Evolutionary conservation across 2,113 vertebrate genomes (phyloP).

Genomic region (Vimba vimba): DNA sequence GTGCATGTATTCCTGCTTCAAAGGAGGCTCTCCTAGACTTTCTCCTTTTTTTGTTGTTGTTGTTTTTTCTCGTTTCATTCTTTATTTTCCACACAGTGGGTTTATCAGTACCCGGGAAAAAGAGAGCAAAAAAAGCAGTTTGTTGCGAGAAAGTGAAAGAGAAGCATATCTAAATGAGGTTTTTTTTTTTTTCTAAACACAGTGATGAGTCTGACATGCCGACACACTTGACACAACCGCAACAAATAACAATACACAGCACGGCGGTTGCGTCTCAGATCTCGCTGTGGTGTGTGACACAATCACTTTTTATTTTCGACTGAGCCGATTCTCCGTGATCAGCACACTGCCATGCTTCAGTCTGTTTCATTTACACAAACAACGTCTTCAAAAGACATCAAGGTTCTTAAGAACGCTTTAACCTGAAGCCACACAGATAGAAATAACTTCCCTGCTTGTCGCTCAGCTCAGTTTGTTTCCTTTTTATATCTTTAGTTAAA

Average conservation of each 20-base stretch:
- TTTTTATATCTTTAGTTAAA: constrained; percentile 53
- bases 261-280: constrained; percentile 14
- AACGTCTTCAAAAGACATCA: constrained; percentile 56
- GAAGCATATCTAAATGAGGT: constrained; percentile 59
- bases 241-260: constrained; percentile 60
- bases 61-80: background rate
- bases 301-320: constrained; percentile 21
- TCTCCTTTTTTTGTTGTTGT: background rate
- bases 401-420: constrained; percentile 51
- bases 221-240: constrained; percentile 61
- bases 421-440: constrained; percentile 57
- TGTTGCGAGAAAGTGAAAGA: constrained; percentile 36
- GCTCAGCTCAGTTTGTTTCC: constrained; percentile 45
- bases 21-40: constrained; percentile 35
- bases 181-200: constrained; percentile 46
- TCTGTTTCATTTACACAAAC: constrained; percentile 68
- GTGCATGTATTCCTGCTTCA: constrained; percentile 32
- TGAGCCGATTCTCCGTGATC: constrained; percentile 23
- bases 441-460: constrained; percentile 52
- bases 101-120: constrained; percentile 34
- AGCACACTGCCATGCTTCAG: constrained; percentile 55
- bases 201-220: constrained; percentile 63
- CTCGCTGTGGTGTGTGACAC: constrained; percentile 30
- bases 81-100: constrained; percentile 1
- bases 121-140: background rate